A percentile compares a stretch with the other conserved stretches of the same genome.
phyloP scores from a whole-genome alignment of 2,797 vertebrate species.

The Enteromius mattozi region DNA sequence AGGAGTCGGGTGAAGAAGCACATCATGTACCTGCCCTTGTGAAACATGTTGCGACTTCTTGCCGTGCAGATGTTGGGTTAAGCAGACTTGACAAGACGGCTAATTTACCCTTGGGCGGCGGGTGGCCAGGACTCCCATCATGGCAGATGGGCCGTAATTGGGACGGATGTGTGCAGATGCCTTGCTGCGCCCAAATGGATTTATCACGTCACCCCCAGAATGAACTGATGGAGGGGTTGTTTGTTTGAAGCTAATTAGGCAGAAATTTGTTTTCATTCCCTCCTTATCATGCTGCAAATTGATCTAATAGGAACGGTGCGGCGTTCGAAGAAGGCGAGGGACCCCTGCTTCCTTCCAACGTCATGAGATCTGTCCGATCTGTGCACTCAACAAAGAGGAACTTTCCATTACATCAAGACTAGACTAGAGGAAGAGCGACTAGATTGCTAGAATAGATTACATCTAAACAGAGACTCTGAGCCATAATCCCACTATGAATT shows the following conservation, averaged over 20 bases:
- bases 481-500: neutral
- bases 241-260: constrained; percentile 91
- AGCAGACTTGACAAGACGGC: constrained; percentile 78
- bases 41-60: constrained; percentile 60
- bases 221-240: constrained; percentile 85
- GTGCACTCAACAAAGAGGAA: neutral
- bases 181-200: constrained; percentile 81
- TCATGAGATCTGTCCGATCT: neutral
- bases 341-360: neutral
- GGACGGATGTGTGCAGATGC: constrained; percentile 87
- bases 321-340: constrained; percentile 27
- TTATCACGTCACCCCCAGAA: constrained; percentile 84
- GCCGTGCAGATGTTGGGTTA: constrained; percentile 79
- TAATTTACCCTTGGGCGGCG: constrained; percentile 80
- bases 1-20: neutral
- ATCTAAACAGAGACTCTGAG: neutral
- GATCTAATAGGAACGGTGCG: constrained; percentile 73
- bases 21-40: constrained; percentile 42
- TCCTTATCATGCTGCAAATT: constrained; percentile 74
- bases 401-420: neutral
- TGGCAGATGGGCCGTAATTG: constrained; percentile 87
- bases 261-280: constrained; percentile 90
- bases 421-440: neutral
- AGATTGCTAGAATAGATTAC: neutral
- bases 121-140: constrained; percentile 72